Evolutionary conservation across 2,888 invertebrate species (phyloP), one percentile per base, ranked within the genome.

Genomic region (Acronicta aceris): DNA sequence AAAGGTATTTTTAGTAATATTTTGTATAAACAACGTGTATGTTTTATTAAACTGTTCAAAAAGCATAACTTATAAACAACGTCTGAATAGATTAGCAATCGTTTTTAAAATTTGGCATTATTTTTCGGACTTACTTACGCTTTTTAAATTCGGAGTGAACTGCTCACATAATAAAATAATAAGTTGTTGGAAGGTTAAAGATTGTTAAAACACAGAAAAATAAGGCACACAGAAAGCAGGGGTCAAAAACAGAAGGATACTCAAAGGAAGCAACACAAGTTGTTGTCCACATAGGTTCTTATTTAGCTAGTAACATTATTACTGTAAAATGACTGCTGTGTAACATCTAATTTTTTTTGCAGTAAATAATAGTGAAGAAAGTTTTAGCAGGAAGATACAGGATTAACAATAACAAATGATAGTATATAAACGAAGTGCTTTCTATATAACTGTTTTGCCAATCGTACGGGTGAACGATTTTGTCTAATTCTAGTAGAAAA

Each of bases 151-250:
- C 9, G 2, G n/a, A 41, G 38, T 27, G 25, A 27, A 41, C n/a
- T 38, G 27, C 10, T 53, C 4, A 33, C 6, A 5, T 21, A 25
- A 21, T 25, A 41, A 27, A 8, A 21, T 21, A 27, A 8, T 5
- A 27, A 12, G 7, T 7, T 52, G 16, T 38, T 38, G 12, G 33
- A 52, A 40, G 38, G 25, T 58, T 36, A 40, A 33, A 59, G 16
- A 42, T 47, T 54, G 58, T 65, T 57, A 54, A 36, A 25, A 49
- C 5, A 58, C 15, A 59, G 41, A 52, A 61, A 61, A 59, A 56
- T 46, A 60, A 70, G 61, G 63, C 65, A 71, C 73, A 76, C 61
- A 74, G 52, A 66, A 76, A 76, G 76, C 76, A 68, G 65, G 53
- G 47, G 40, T 63, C 53, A 59, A 57, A 58, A 65, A 57, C 40